Evolutionary conservation across 2,888 invertebrate species (phyloP).

Genomic region (Trachelus stipa): DNA sequence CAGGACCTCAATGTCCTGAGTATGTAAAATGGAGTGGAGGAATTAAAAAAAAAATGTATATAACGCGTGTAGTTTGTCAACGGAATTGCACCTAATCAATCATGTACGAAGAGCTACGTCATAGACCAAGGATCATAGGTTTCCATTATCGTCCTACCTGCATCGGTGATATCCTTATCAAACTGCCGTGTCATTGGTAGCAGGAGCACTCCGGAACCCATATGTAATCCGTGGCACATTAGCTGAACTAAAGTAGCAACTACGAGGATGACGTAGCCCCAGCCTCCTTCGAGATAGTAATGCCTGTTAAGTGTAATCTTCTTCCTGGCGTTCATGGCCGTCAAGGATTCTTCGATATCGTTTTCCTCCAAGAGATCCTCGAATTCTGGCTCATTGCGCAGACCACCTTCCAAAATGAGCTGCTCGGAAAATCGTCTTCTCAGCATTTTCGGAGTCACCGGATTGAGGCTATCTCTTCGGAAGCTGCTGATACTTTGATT

Average conservation of each 20-base stretch:
- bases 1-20: neutral
- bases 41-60: too few relatives aligned
- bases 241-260: constrained; percentile 79
- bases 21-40: neutral
- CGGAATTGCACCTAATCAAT: neutral
- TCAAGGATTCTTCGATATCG: constrained; percentile 49
- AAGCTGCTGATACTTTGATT: constrained; percentile 30
- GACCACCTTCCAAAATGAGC: constrained; percentile 54
- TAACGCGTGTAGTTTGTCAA: neutral
- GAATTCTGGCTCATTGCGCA: constrained; percentile 42
- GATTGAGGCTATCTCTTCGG: constrained; percentile 35
- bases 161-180: constrained; percentile 26
- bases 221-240: constrained; percentile 80
- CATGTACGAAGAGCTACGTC: neutral
- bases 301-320: constrained; percentile 67
- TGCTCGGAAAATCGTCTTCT: constrained; percentile 57
- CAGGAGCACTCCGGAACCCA: constrained; percentile 70
- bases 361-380: constrained; percentile 44
- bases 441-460: constrained; percentile 55
- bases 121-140: too few relatives aligned
- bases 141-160: constrained; percentile 41
- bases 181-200: constrained; percentile 32
- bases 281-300: constrained; percentile 88
- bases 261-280: constrained; percentile 84
- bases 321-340: constrained; percentile 51